Conservation (phyloP, 2,113 vertebrate species). For the Addax nasomaculatus region DNA sequence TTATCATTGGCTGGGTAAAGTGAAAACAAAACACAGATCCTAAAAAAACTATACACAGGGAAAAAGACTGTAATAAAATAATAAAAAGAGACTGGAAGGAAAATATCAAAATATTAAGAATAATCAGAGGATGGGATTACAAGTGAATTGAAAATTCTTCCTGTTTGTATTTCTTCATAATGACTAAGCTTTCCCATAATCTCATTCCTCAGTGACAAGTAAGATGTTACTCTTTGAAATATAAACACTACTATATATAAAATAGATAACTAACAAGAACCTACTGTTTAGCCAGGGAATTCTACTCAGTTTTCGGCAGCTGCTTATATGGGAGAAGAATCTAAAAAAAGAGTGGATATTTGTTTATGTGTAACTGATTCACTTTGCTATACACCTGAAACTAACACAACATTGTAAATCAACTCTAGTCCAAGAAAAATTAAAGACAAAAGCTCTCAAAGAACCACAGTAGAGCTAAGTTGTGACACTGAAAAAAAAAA, state of each 20-base stretch:
- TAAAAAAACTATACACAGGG: neutral
- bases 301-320: neutral
- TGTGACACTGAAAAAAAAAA: neutral
- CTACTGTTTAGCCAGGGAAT: neutral
- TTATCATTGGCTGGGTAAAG: neutral
- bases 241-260: neutral
- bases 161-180: neutral
- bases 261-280: neutral
- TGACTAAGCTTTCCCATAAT: neutral
- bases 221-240: neutral
- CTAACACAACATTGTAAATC: neutral
- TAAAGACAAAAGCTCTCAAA: neutral
- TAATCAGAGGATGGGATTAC: neutral
- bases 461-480: neutral
- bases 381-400: neutral
- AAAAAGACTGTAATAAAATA: neutral
- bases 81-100: neutral
- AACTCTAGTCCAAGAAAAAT: neutral
- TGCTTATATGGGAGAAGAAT: neutral
- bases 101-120: neutral
- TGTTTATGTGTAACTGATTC: neutral
- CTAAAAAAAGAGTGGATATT: neutral
- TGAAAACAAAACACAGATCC: neutral
- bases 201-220: neutral
- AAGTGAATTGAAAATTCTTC: neutral